Evolutionary conservation across 1,140 invertebrate genomes (phyloP), one percentile per base, ranked within the genome.

Genomic region (Limonius californicus): DNA sequence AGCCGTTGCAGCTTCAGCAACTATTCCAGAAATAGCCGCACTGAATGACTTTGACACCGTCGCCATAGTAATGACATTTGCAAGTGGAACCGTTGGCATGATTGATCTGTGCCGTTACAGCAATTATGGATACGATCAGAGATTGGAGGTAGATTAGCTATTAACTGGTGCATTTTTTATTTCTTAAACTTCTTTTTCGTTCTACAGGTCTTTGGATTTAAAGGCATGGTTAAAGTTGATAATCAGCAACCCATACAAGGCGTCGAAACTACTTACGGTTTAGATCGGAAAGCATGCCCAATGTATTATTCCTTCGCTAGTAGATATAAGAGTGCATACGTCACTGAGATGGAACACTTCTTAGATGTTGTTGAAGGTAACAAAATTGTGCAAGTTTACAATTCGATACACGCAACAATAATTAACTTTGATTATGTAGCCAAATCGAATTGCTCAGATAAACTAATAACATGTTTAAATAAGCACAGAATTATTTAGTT

Each of bases 101-200:
- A 83, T 87, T 27, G 87, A 90, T 68, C 78, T 88, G 23, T 87
- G 85, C 23, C 76, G 88, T 12, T 80, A 81, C 70, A 82, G 83
- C 12, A 68, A 70, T 1, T 88, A 85, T 63, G 88, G 88, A 1
- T 89, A 90, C 62, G 88, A 90, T 64, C 87, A 89, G 69, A 78
- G 87, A 59, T 66, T 88, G 0, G 87, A 89, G 75, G 86, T 84
- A 61, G 9, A 27, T 27, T 27, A 27, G 12, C 2, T 14, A 43
- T 43, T 3, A 43, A 43, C 12, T 43, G 12, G 4, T 43, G 2
- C 42, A 43, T 43, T 43, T 43, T 4, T 16, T 4, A 14, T 43
- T 16, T 43, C n/a, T 43, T 27, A 27, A 27, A 27, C n/a, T n/a
- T n/a, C n/a, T n/a, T n/a, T n/a, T 35, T 8, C n/a, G 32, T 43